Evolutionary conservation across 2,113 vertebrate genomes (phyloP), one percentile per base, ranked within the genome.

Genomic region (Heliornis fulica): DNA sequence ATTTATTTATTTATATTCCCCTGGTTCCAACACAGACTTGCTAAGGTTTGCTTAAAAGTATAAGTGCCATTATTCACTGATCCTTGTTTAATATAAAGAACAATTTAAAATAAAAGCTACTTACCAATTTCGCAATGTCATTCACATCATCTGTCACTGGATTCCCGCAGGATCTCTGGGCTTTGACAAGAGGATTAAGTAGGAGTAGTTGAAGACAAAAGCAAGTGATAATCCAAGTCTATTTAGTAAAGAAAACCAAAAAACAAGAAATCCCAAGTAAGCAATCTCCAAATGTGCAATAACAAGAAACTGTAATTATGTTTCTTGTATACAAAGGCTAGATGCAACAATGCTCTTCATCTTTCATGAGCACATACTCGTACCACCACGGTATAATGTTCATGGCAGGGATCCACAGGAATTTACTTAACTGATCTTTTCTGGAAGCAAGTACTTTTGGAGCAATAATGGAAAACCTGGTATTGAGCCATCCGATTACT

Each of bases 191-290:
- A 96, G 98, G 98, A 96, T 97, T 97, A 96, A 98, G 97, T 29
- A 98, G 97, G 96, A 98, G 97, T 85, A 98, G 97, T 78, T 98
- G 98, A 97, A 98, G 98, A 98, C 98, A 98, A 98, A 98, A 98
- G 97, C 97, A 98, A 97, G 98, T 98, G 98, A 98, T 97, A 98
- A 98, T 98, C 98, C 98, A 98, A 98, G 98, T 98, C 98, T 98
- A 91, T 76, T 91, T 31, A 64, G 29, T 45, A 15, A 56, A 15
- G 28, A 34, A 97, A 57, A 93, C 86, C 34, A 87, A 25, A 23
- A 92, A 78, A 82, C 13, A 90, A 91, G 63, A 93, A 83, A 84
- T 1, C 3, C 13, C 19, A 89, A 64, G 63, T 98, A 89, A 96
- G 36, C 13, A 79, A 66, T 34, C 13, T 2, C 59, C 85, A 92